phyloP scores from a whole-genome alignment of 2,797 vertebrate genomes.

The Apogon talboti region DNA sequence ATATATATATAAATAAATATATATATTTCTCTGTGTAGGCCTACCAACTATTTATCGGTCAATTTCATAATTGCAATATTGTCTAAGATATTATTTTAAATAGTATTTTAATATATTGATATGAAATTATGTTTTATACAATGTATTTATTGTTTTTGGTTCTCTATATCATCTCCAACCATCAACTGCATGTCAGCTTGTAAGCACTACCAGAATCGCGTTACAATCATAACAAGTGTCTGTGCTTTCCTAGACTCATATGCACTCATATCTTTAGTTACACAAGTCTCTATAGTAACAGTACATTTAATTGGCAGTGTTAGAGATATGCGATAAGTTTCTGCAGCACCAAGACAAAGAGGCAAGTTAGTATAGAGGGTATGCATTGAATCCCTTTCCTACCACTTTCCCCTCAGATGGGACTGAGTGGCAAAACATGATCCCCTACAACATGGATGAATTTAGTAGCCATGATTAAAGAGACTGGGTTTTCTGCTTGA shows the following conservation, averaged over 20 bases:
- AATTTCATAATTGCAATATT: constrained; percentile 84
- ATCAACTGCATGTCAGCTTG: constrained; percentile 81
- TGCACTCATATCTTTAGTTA: constrained; percentile 63
- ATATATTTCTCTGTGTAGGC: constrained; percentile 80
- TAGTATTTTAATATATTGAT: constrained; percentile 87
- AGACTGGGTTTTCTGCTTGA: too few relatives aligned
- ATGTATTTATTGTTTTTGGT: constrained; percentile 82
- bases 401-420: too few relatives aligned
- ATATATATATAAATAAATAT: constrained; percentile 71
- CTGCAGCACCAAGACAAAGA: constrained; percentile 38
- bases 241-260: constrained; percentile 68
- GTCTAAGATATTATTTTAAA: constrained; percentile 85
- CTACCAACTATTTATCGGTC: constrained; percentile 82
- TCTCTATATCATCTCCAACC: constrained; percentile 76
- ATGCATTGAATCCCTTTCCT: too few relatives aligned
- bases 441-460: too few relatives aligned
- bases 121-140: constrained; percentile 87
- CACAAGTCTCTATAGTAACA: constrained; percentile 43
- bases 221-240: constrained; percentile 70
- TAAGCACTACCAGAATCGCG: constrained; percentile 59
- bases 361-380: constrained; percentile 18
- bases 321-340: constrained; percentile 50
- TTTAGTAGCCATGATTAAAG: too few relatives aligned
- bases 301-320: constrained; percentile 53
- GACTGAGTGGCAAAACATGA: too few relatives aligned